A percentile compares a stretch with the other conserved stretches of the same genome.
Evolutionary conservation across 2,888 invertebrate genomes (phyloP).

Genomic region (Agonopterix heracliana): DNA sequence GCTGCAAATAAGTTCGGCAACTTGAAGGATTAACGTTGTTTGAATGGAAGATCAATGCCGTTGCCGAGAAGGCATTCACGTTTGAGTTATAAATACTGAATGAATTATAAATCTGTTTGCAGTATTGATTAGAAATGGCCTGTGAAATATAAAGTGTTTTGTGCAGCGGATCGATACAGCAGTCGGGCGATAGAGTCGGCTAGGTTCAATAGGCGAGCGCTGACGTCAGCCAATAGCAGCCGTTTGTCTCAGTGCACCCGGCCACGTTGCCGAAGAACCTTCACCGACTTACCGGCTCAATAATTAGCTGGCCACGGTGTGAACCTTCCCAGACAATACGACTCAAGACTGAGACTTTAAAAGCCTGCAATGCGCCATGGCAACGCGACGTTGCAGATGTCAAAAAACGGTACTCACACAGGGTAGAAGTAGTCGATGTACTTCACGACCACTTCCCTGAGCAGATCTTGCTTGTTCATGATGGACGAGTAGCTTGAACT

Average conservation of each 20-base stretch:
- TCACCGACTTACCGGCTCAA: conserved; percentile 69
- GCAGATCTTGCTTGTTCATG: conserved; percentile 80
- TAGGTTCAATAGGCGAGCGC: conserved; percentile 59
- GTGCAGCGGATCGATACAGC: conserved; percentile 67
- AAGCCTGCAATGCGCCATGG: conserved; percentile 53
- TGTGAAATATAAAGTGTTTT: conserved; percentile 30
- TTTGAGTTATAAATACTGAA: not conserved
- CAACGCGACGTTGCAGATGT: conserved; percentile 19
- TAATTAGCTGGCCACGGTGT: conserved; percentile 51
- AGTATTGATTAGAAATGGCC: not conserved
- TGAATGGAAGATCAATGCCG: conserved; percentile 13
- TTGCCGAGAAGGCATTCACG: not conserved
- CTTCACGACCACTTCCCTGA: conserved; percentile 82
- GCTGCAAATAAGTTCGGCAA: conserved; percentile 5
- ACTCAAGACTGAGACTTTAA: conserved; percentile 4
- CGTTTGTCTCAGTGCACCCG: conserved; percentile 52
- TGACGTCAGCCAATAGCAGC: conserved; percentile 56
- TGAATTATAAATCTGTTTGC: not conserved
- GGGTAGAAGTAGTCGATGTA: conserved; percentile 84
- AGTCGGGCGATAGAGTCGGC: conserved; percentile 43
- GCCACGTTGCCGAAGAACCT: conserved; percentile 63
- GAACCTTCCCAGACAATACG: conserved; percentile 41
- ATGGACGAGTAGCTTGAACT: conserved; percentile 79
- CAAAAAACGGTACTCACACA: conserved; percentile 74
- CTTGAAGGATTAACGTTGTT: conserved; percentile 14